Conservation (phyloP, 2,888 invertebrate species). For the Desoria tigrina region DNA sequence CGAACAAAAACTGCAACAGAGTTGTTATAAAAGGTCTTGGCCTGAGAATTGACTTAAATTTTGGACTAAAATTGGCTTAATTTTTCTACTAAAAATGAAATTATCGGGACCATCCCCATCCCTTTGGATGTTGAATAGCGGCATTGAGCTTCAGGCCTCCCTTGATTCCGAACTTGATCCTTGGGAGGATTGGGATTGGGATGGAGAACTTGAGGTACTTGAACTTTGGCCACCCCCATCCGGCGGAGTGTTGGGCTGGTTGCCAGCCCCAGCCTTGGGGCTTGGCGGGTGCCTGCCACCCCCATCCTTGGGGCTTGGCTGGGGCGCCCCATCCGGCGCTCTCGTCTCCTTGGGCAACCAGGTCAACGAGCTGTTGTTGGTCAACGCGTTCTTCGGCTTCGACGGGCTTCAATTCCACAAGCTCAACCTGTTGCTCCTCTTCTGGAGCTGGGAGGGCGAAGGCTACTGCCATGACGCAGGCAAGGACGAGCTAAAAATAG, state of each 20-base stretch:
- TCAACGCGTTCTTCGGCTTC: constrained; percentile 26
- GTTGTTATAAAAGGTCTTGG: too few relatives aligned
- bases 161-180: constrained; percentile 47
- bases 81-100: background rate
- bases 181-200: constrained; percentile 52
- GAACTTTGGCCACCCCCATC: constrained; percentile 49
- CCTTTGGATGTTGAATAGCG: constrained; percentile 41
- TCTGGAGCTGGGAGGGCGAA: constrained; percentile 38
- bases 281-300: constrained; percentile 23
- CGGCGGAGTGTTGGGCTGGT: constrained; percentile 21
- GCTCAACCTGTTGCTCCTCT: constrained; percentile 34
- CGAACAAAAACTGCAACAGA: too few relatives aligned
- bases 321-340: background rate
- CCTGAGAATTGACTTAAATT: too few relatives aligned
- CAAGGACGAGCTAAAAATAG: constrained; percentile 32
- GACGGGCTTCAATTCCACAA: constrained; percentile 30
- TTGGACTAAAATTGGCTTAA: background rate
- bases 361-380: constrained; percentile 12
- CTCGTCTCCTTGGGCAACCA: constrained; percentile 19
- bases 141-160: constrained; percentile 45
- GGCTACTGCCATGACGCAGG: constrained; percentile 29
- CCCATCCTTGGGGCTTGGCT: constrained; percentile 11
- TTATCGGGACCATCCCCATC: constrained; percentile 43
- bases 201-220: constrained; percentile 50
- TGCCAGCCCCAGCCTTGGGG: constrained; percentile 34